phyloP scores from a whole-genome alignment of 1,140 invertebrate species.

The Stenopsyche tienmushanensis region DNA sequence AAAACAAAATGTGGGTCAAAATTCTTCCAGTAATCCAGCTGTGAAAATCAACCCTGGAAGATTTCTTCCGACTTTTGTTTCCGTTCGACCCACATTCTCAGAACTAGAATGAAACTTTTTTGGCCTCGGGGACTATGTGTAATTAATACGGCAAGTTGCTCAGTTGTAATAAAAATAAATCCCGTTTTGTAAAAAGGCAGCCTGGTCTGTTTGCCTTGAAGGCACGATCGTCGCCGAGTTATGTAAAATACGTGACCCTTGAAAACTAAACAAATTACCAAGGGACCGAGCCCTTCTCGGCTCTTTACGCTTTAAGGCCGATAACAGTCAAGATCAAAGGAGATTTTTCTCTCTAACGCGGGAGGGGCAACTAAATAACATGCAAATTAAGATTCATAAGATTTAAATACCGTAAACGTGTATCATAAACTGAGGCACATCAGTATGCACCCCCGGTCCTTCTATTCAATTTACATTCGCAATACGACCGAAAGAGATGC shows the following conservation, averaged over 20 bases:
- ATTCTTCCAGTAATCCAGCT: no score
- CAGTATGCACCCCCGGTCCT: slow-evolving; percentile 32
- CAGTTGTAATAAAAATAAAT: no score
- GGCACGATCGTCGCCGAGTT: background rate
- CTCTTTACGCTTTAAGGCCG: background rate
- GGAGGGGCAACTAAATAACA: slow-evolving; percentile 23
- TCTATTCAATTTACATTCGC: slow-evolving; percentile 32
- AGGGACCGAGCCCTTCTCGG: background rate
- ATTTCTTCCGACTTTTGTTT: no score
- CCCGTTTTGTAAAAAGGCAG: no score
- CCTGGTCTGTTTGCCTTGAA: background rate
- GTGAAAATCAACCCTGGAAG: no score
- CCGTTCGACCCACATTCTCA: no score
- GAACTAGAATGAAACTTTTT: no score
- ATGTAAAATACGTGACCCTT: background rate
- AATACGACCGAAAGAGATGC: slow-evolving; percentile 18
- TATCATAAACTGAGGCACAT: slow-evolving; percentile 32
- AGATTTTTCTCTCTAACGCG: background rate
- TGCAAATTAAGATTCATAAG: slow-evolving; percentile 37
- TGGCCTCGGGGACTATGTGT: no score
- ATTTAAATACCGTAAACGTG: slow-evolving; percentile 33
- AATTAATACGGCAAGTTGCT: no score
- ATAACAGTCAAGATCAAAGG: slow-evolving; percentile 10
- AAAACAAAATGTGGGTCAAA: no score
- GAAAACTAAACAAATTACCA: slow-evolving; percentile 16